phyloP scores from a whole-genome alignment of 2,113 vertebrate genomes.

The Brachyhypopomus occidentalis region DNA sequence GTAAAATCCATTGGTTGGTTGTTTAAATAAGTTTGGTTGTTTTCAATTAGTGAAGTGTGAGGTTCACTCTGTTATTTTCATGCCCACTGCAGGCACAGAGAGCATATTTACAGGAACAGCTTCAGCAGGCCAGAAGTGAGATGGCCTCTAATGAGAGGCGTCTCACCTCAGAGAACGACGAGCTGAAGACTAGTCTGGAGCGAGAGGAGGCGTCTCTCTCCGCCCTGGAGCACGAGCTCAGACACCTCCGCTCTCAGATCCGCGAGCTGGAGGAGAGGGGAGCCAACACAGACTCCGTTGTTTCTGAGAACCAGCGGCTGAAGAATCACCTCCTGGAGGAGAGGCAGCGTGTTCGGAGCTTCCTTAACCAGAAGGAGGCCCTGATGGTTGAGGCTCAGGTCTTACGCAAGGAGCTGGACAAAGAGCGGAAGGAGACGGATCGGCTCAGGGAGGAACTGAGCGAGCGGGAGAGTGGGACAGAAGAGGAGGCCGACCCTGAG shows the following conservation, averaged over 20 bases:
- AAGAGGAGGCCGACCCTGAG: constrained; percentile 61
- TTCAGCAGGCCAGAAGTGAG: constrained; percentile 71
- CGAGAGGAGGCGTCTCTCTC: constrained; percentile 82
- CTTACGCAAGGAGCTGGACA: constrained; percentile 82
- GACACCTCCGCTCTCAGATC: constrained; percentile 80
- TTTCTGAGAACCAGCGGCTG: constrained; percentile 84
- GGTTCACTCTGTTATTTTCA: neutral
- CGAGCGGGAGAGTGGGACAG: constrained; percentile 54
- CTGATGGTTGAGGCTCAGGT: constrained; percentile 80
- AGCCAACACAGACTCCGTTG: constrained; percentile 72
- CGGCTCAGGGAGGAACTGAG: constrained; percentile 79
- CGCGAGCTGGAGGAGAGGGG: constrained; percentile 79
- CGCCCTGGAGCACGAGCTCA: constrained; percentile 82
- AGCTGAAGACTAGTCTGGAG: constrained; percentile 81
- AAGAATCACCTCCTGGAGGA: constrained; percentile 84
- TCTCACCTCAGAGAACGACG: constrained; percentile 81
- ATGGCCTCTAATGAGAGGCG: constrained; percentile 75
- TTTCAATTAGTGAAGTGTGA: too few species aligned
- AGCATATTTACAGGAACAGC: constrained; percentile 73
- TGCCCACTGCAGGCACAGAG: constrained; percentile 72
- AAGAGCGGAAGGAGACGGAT: constrained; percentile 76
- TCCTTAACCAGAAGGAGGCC: constrained; percentile 79
- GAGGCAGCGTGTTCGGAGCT: constrained; percentile 74
- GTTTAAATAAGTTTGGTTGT: too few species aligned
- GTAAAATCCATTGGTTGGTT: too few species aligned